phyloP scores from a whole-genome alignment of 2,888 invertebrate species.

The Octonoba sinensis region DNA sequence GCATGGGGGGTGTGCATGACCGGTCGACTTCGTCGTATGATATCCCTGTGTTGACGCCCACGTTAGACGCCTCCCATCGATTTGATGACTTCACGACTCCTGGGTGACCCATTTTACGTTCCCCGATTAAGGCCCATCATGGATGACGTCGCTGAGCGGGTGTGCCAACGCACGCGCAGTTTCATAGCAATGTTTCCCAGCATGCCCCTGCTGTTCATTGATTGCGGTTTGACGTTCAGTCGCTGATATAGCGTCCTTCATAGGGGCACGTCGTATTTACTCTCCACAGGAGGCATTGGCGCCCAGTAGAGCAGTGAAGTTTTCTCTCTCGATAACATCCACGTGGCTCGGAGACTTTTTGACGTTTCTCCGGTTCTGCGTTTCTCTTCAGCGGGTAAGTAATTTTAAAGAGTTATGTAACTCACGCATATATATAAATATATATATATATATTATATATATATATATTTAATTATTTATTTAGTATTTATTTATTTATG shows the following conservation, averaged over 20 bases:
- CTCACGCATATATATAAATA: no score
- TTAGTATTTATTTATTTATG: no score
- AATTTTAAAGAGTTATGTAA: no score
- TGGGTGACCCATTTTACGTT: conserved; percentile 22
- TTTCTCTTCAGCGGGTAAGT: no score
- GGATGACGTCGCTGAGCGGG: conserved; percentile 15
- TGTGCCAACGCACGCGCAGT: conserved; percentile 17
- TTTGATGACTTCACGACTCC: conserved; percentile 19
- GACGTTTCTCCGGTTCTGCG: no score
- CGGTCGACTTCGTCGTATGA: not conserved
- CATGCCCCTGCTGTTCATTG: conserved; percentile 4
- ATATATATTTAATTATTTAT: no score
- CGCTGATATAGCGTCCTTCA: not conserved
- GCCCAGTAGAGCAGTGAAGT: no score
- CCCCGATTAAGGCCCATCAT: conserved; percentile 13
- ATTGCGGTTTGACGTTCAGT: conserved; percentile 12
- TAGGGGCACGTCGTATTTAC: not conserved
- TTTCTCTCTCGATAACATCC: not conserved
- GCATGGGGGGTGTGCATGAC: no score
- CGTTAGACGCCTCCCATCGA: conserved; percentile 20
- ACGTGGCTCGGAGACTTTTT: conserved; percentile 3
- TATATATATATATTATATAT: no score
- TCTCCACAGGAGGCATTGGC: no score
- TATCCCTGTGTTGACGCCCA: conserved; percentile 10
- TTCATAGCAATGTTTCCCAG: not conserved